Evolutionary conservation across 2,888 invertebrate genomes (phyloP).

Genomic region (Tipula confusa): DNA sequence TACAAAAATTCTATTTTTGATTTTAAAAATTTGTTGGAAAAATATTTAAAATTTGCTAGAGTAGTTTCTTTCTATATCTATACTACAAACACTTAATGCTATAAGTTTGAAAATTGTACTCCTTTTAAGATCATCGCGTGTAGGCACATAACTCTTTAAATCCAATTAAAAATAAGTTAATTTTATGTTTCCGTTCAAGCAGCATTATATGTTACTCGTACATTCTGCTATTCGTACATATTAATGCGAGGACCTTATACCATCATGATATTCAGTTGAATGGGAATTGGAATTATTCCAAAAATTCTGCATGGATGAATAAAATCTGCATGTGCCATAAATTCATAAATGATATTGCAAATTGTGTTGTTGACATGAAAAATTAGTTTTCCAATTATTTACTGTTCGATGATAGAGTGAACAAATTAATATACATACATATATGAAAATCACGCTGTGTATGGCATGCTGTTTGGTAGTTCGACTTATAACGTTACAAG

Average conservation of each 20-base stretch:
- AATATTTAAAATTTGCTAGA: no score
- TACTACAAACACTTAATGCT: not conserved
- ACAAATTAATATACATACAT: no score
- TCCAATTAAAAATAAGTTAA: slow-evolving; percentile 6
- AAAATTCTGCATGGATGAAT: not conserved
- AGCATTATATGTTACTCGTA: not conserved
- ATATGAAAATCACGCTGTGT: no score
- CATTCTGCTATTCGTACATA: not conserved
- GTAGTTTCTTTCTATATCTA: no score
- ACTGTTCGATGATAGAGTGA: no score
- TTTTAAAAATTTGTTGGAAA: not conserved
- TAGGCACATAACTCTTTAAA: not conserved
- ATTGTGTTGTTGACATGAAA: not conserved
- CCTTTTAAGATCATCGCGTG: not conserved
- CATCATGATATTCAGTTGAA: not conserved
- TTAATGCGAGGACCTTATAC: not conserved
- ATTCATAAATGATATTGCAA: not conserved
- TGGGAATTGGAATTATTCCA: not conserved
- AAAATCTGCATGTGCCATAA: not conserved
- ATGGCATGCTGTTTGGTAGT: no score
- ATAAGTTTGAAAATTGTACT: not conserved
- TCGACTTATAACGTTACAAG: no score
- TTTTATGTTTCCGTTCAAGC: not conserved
- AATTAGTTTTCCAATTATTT: not conserved
- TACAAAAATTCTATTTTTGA: not conserved